These are phyloP conservation scores for Protomyctophum bolini DNA, from an alignment of 2,113 vertebrate species.

Conservation along the genomic window DNA sequence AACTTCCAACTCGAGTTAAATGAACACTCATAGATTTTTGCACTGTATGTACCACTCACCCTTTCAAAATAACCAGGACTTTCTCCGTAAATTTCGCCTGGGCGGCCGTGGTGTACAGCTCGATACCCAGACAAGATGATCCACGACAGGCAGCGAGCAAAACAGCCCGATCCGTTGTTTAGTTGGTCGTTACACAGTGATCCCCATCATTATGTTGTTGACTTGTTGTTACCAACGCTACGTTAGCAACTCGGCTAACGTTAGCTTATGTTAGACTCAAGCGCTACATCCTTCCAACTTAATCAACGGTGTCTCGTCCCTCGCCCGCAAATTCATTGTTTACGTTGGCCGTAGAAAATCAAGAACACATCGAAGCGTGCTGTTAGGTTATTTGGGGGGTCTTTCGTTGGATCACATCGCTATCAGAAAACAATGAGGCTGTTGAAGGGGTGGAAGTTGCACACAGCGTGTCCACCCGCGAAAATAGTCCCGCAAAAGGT, in stretches of 20 bases:
- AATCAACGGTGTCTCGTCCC: background rate
- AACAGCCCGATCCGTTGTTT: conserved; percentile 28
- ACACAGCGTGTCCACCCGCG: conserved; percentile 31
- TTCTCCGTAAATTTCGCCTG: background rate
- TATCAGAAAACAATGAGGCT: conserved; percentile 71
- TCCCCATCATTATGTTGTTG: conserved; percentile 26
- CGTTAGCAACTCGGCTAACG: conserved; percentile 55
- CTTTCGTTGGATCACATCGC: background rate
- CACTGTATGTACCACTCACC: too few relatives aligned
- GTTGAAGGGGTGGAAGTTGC: conserved; percentile 56
- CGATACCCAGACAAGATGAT: conserved; percentile 12
- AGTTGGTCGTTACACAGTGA: conserved; percentile 32
- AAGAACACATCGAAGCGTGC: background rate
- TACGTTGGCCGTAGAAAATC: background rate
- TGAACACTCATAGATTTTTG: too few relatives aligned
- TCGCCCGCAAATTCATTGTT: background rate
- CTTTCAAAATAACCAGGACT: too few relatives aligned
- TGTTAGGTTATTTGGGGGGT: background rate
- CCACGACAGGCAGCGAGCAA: conserved; percentile 28
- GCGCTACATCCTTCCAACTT: conserved; percentile 40
- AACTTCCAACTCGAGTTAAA: too few relatives aligned
- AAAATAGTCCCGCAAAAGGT: conserved; percentile 27
- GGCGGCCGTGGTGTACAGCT: background rate
- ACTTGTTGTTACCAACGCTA: conserved; percentile 62
- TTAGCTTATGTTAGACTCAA: conserved; percentile 44